Percentiles rank a stretch among this genome's conserved stretches.
phyloP scores from a whole-genome alignment of 64 coral and sea anemone genomes.

The Anthopleura sola region DNA sequence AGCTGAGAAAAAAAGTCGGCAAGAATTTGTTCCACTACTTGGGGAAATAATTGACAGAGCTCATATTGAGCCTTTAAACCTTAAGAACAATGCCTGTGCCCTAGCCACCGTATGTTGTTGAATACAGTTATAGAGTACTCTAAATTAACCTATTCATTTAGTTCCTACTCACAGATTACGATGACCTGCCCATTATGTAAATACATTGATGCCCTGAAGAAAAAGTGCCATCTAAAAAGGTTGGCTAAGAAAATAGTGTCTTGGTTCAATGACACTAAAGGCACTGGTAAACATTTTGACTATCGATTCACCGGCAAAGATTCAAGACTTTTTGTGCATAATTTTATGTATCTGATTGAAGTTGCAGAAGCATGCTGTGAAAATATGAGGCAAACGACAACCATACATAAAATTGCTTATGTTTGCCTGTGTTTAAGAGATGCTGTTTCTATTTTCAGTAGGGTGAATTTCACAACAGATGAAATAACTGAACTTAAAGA shows the following conservation, averaged over 20 bases:
- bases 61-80: constrained; percentile 61
- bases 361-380: background rate
- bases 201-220: constrained; percentile 43
- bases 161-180: constrained; percentile 19
- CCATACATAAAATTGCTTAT: constrained; percentile 39
- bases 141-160: constrained; percentile 19
- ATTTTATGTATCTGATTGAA: constrained; percentile 41
- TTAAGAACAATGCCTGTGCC: constrained; percentile 69
- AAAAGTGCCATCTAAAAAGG: constrained; percentile 25
- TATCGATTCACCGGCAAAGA: constrained; percentile 82
- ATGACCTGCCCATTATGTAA: constrained; percentile 7
- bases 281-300: constrained; percentile 25
- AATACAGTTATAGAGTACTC: constrained; percentile 31
- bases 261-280: constrained; percentile 40
- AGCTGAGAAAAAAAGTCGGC: constrained; percentile 34
- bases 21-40: constrained; percentile 62
- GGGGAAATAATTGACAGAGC: constrained; percentile 38
- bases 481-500: constrained; percentile 13
- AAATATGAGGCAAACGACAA: background rate
- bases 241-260: constrained; percentile 62
- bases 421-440: constrained; percentile 44
- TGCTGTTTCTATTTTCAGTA: constrained; percentile 53
- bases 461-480: constrained; percentile 34
- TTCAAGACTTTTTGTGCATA: constrained; percentile 39
- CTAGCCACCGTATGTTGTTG: constrained; percentile 24